Evolutionary conservation across 2,888 invertebrate genomes (phyloP).

Genomic region (Drosophila kokeensis): DNA sequence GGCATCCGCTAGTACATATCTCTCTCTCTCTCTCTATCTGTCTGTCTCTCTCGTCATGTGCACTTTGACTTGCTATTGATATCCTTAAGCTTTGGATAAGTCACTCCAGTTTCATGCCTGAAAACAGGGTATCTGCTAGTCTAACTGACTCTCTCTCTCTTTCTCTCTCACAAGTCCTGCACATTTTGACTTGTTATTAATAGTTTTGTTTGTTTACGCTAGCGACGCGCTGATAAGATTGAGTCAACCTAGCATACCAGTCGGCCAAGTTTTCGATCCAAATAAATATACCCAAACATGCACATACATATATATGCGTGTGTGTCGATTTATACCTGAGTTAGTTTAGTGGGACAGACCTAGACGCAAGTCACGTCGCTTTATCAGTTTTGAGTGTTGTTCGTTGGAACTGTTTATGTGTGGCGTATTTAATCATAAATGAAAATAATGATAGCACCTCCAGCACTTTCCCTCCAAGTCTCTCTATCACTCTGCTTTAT

Average conservation of each 20-base stretch:
- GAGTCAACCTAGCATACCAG: slow-evolving; percentile 27
- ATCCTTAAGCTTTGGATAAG: neutral
- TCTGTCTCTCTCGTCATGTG: neutral
- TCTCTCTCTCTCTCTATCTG: neutral
- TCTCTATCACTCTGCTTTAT: neutral
- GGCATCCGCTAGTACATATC: neutral
- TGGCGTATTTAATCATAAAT: slow-evolving; percentile 48
- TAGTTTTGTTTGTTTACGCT: slow-evolving; percentile 64
- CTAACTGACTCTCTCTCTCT: neutral
- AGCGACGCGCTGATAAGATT: slow-evolving; percentile 60
- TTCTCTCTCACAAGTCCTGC: neutral
- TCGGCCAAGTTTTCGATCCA: slow-evolving; percentile 34
- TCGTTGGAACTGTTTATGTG: slow-evolving; percentile 39
- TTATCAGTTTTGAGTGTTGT: slow-evolving; percentile 36
- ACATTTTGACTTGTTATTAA: slow-evolving; percentile 49
- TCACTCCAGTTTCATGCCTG: neutral
- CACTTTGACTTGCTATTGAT: neutral
- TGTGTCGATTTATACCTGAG: slow-evolving; percentile 30
- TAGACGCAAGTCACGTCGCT: neutral
- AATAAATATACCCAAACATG: neutral
- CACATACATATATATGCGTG: neutral
- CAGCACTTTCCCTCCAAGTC: slow-evolving; percentile 2
- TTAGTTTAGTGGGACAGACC: slow-evolving; percentile 40
- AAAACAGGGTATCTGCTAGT: neutral
- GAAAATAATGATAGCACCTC: slow-evolving; percentile 36